Conservation (phyloP, 2,797 vertebrate species). For the Mormyrus proboscirostris region DNA sequence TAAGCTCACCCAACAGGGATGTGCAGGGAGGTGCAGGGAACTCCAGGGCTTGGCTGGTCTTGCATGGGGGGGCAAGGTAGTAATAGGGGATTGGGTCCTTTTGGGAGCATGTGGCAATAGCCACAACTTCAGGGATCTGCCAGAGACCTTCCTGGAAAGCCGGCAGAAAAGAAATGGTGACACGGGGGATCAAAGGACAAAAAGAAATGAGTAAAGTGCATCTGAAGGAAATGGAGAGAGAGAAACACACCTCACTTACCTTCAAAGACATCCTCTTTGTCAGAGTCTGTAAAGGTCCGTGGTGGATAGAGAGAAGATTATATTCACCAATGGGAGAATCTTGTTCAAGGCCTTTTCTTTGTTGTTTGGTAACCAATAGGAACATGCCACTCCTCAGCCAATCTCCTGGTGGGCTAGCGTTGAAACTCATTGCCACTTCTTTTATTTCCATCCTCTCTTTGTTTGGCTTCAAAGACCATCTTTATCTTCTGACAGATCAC, state of each 20-base stretch:
- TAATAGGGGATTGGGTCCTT: background rate
- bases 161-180: background rate
- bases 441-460: background rate
- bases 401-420: background rate
- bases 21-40: background rate
- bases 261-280: conserved; percentile 2
- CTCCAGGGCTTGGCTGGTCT: background rate
- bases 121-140: background rate
- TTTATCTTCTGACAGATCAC: conserved; percentile 11
- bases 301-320: background rate
- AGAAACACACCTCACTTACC: background rate
- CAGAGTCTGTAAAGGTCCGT: background rate
- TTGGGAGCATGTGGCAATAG: background rate
- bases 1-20: background rate
- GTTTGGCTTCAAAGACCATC: conserved; percentile 1
- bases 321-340: background rate
- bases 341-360: conserved; percentile 12
- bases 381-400: background rate
- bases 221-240: background rate
- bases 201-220: background rate
- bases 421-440: background rate
- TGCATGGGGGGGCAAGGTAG: background rate
- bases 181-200: background rate
- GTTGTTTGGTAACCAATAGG: background rate
- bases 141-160: background rate